A percentile compares a stretch with the other conserved stretches of the same genome.
Conservation (phyloP, 2,888 invertebrate genomes). For the Adelognathus sp. region DNA sequence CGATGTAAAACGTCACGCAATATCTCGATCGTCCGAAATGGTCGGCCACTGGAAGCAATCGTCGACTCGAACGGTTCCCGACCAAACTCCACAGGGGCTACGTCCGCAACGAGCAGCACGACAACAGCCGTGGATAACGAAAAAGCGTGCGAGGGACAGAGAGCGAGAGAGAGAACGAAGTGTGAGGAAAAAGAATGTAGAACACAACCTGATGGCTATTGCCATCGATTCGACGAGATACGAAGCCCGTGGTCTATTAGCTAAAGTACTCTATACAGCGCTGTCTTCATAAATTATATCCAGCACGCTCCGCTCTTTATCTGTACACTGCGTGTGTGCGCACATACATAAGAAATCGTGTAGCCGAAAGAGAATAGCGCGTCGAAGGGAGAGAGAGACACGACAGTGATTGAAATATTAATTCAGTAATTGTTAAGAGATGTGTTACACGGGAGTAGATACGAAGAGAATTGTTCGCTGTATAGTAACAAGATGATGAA, state of each 20-base stretch:
- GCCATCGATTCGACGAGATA: constrained; percentile 8
- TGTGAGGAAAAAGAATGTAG: neutral
- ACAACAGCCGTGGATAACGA: neutral
- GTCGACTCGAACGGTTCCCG: neutral
- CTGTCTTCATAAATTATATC: constrained; percentile 19
- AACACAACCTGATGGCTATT: neutral
- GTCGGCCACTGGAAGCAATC: neutral
- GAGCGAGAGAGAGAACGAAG: neutral
- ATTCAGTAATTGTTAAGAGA: constrained; percentile 6
- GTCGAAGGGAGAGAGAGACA: neutral
- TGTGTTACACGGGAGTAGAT: neutral
- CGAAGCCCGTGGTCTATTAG: constrained; percentile 15
- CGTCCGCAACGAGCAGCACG: neutral
- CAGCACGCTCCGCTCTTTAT: neutral
- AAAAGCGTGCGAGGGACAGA: neutral
- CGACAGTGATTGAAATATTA: neutral
- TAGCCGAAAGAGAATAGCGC: constrained; percentile 16
- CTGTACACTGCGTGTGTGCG: neutral
- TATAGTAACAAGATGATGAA: constrained; percentile 24
- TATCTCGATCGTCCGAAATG: constrained; percentile 19
- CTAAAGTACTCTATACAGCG: constrained; percentile 14
- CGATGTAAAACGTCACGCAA: constrained; percentile 34
- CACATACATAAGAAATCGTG: neutral
- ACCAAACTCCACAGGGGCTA: neutral
- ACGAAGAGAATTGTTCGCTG: constrained; percentile 21